Conservation (phyloP, 2,797 vertebrate genomes). For the Varecia variegata region DNA sequence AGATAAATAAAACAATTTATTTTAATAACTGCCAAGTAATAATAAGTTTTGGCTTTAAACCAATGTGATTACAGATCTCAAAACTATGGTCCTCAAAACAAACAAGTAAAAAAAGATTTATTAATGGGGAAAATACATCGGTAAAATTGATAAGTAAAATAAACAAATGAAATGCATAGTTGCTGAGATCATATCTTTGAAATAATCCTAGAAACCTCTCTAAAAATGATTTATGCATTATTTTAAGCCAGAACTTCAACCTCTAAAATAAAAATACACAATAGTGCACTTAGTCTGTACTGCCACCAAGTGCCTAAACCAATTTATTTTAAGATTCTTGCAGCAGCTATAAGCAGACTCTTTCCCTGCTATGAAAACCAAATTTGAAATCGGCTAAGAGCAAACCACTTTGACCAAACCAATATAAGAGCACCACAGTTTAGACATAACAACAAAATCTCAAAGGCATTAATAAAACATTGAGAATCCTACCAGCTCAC, state of each 20-base stretch:
- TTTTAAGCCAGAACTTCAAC: background rate
- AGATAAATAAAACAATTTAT: background rate
- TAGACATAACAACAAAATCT: background rate
- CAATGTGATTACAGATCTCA: background rate
- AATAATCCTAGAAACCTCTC: conserved; percentile 2
- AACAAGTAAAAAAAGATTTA: background rate
- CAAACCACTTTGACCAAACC: conserved; percentile 11
- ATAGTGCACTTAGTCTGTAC: background rate
- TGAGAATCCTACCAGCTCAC: conserved; percentile 83
- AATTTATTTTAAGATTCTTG: conserved; percentile 22
- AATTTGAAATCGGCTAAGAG: conserved; percentile 33
- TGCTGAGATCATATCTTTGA: conserved; percentile 6
- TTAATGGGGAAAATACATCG: background rate
- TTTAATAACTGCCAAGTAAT: conserved; percentile 29
- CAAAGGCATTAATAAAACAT: conserved; percentile 47
- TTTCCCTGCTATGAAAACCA: background rate
- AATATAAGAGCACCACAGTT: conserved; percentile 19
- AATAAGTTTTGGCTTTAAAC: conserved; percentile 2
- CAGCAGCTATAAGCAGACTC: background rate
- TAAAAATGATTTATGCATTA: background rate
- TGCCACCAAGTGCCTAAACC: conserved; percentile 61
- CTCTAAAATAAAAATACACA: background rate
- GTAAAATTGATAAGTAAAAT: conserved; percentile 19
- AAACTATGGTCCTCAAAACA: conserved; percentile 18
- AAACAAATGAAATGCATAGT: background rate